These are phyloP conservation scores for Drosophila percnosoma DNA, from an alignment of 2,888 invertebrate genomes.

Conservation along the genomic window DNA sequence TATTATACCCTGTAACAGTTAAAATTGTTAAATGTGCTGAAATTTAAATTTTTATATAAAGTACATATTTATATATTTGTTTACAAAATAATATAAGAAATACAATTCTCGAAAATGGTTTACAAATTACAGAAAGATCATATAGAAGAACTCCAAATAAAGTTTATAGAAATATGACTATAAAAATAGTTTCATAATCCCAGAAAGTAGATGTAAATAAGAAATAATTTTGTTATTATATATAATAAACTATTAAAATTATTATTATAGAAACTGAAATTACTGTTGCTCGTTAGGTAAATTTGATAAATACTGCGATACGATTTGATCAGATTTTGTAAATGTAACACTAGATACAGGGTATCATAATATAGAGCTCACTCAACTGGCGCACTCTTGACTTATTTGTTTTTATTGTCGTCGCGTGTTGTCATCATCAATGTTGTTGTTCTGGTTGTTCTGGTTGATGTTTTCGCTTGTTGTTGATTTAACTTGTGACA, in stretches of 20 bases:
- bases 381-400: conserved; percentile 28
- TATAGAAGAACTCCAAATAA: too few species aligned
- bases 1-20: conserved; percentile 20
- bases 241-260: not conserved
- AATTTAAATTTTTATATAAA: not conserved
- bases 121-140: not conserved
- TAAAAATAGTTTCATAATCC: not conserved
- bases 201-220: not conserved
- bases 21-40: not conserved
- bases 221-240: not conserved
- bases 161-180: not conserved
- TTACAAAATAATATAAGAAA: not conserved
- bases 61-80: not conserved
- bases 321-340: not conserved
- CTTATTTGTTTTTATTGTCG: conserved; percentile 57
- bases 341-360: not conserved
- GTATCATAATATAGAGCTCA: conserved; percentile 2
- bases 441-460: conserved; percentile 27
- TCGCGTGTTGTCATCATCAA: conserved; percentile 61
- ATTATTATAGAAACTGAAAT: not conserved
- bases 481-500: conserved; percentile 69
- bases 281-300: not conserved
- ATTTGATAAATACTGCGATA: not conserved
- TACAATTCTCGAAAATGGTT: not conserved
- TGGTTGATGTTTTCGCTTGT: conserved; percentile 42